These are phyloP conservation scores for Coregonus sp. DNA, from an alignment of 2,797 vertebrate genomes.

Conservation along the genomic window DNA sequence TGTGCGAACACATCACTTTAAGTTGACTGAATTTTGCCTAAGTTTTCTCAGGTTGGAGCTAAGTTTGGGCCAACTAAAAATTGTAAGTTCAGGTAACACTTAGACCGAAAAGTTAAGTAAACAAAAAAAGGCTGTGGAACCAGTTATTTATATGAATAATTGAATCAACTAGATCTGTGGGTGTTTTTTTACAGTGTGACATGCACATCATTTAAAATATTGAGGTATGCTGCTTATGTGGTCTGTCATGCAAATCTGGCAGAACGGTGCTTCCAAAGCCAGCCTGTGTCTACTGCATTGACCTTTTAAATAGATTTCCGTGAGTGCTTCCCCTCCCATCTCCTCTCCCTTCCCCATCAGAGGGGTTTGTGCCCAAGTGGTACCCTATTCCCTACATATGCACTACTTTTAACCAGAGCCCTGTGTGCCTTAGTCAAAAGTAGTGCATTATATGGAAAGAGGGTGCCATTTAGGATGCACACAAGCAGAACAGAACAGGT, in stretches of 20 bases:
- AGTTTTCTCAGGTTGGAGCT: no score
- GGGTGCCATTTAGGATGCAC: not conserved
- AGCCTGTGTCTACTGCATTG: not conserved
- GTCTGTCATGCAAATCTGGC: not conserved
- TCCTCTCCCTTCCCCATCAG: not conserved
- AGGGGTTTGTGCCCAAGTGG: not conserved
- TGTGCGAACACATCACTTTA: no score
- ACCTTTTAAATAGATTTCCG: not conserved
- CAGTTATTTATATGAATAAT: no score
- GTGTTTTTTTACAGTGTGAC: not conserved
- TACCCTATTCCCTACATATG: not conserved
- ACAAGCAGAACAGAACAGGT: slow-evolving; percentile 12
- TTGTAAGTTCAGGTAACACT: no score
- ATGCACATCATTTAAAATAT: not conserved
- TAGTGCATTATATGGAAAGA: not conserved
- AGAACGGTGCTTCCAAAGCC: not conserved
- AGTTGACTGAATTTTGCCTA: no score
- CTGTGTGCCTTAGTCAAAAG: not conserved
- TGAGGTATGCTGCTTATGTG: not conserved
- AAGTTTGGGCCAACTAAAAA: no score
- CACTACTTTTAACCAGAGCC: not conserved
- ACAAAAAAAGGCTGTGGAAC: no score
- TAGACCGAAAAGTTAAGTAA: no score
- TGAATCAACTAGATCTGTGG: no score
- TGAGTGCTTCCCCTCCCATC: not conserved